These are phyloP conservation scores for Sweltsa coloradensis DNA, from an alignment of 1,140 invertebrate genomes.

Conservation along the genomic window DNA sequence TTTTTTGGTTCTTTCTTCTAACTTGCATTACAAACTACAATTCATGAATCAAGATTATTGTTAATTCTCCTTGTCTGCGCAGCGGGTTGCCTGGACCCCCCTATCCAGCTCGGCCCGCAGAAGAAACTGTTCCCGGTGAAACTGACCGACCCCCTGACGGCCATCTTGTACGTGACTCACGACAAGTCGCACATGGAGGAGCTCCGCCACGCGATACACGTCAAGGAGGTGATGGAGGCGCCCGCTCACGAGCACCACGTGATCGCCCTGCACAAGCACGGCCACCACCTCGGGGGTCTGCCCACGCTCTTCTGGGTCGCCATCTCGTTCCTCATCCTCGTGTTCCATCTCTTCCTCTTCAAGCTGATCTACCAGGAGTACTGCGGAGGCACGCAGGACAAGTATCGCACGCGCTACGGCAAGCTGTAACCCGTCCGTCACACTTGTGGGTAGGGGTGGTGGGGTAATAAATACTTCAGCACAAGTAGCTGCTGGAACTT, in stretches of 20 bases:
- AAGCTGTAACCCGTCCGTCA: too few species aligned
- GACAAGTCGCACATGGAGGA: slow-evolving; percentile 87
- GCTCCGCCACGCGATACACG: slow-evolving; percentile 79
- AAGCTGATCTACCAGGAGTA: slow-evolving; percentile 90
- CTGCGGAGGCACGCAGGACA: slow-evolving; percentile 50
- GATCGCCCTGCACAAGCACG: slow-evolving; percentile 84
- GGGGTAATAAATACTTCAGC: too few species aligned
- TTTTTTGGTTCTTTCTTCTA: too few species aligned
- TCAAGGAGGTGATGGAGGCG: slow-evolving; percentile 77
- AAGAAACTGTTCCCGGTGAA: slow-evolving; percentile 75
- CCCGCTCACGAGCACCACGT: slow-evolving; percentile 87
- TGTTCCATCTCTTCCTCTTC: slow-evolving; percentile 91
- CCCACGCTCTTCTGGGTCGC: slow-evolving; percentile 90
- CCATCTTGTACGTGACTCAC: slow-evolving; percentile 85
- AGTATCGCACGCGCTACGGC: slow-evolving; percentile 37
- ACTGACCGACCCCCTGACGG: slow-evolving; percentile 79
- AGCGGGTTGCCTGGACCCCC: slow-evolving; percentile 9
- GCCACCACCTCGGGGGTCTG: slow-evolving; percentile 77
- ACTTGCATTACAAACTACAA: too few species aligned
- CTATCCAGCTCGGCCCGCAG: slow-evolving; percentile 44
- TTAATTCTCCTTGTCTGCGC: too few species aligned
- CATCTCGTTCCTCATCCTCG: slow-evolving; percentile 75
- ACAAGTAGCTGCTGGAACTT: too few species aligned
- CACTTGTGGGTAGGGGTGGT: too few species aligned
- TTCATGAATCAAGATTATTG: too few species aligned